These are phyloP conservation scores for Prinia subflava DNA, from an alignment of 2,113 vertebrate genomes.

Conservation along the genomic window DNA sequence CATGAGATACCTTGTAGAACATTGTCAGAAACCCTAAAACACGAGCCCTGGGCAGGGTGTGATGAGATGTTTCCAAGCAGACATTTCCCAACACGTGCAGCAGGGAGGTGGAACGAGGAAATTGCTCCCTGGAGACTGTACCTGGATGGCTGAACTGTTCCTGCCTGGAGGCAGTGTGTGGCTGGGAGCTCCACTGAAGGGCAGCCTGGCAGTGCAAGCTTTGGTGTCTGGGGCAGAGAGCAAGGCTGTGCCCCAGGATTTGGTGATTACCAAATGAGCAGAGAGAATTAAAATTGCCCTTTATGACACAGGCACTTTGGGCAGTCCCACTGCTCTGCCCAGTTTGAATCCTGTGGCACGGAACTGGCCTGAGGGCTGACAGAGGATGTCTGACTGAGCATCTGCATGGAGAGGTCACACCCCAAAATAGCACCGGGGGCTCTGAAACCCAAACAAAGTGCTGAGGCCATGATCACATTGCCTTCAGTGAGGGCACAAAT, in stretches of 20 bases:
- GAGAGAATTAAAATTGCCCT: too few species aligned
- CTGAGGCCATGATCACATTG: neutral
- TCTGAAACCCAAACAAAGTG: neutral
- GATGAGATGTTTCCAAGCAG: neutral
- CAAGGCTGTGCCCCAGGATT: neutral
- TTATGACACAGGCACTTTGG: fast-evolving
- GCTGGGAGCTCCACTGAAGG: neutral
- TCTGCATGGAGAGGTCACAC: neutral
- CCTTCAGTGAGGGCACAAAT: neutral
- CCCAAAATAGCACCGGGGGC: neutral
- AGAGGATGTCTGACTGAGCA: neutral
- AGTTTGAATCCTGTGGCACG: neutral
- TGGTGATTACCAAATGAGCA: neutral
- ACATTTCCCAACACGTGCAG: neutral
- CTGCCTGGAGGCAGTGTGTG: neutral
- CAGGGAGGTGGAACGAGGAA: neutral
- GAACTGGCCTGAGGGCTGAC: neutral
- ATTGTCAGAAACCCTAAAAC: neutral
- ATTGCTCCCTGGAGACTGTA: neutral
- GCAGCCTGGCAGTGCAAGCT: neutral
- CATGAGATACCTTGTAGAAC: neutral
- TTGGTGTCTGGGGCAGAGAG: fast-evolving
- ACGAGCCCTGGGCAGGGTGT: neutral
- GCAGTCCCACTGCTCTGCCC: neutral
- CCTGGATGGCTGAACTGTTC: neutral